Conservation (phyloP, 2,797 vertebrate genomes). For the Sus cebifrons region DNA sequence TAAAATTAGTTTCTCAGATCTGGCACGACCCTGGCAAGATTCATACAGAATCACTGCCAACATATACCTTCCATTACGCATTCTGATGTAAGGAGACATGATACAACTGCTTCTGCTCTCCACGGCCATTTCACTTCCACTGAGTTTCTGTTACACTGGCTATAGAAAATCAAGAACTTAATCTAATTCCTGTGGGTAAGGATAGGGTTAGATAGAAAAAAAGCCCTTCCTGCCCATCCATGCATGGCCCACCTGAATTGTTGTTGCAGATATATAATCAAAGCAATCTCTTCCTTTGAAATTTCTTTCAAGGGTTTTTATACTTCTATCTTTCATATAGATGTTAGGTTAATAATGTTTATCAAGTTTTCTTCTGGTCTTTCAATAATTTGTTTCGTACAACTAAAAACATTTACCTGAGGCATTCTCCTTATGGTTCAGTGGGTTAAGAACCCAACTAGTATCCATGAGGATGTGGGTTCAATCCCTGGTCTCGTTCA, state of each 20-base stretch:
- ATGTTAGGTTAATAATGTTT: slow-evolving; percentile 29
- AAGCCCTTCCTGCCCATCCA: neutral
- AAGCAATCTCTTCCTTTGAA: slow-evolving; percentile 43
- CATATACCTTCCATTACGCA: neutral
- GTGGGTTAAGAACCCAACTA: no score
- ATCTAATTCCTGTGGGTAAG: neutral
- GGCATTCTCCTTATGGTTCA: no score
- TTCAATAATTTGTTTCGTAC: slow-evolving; percentile 16
- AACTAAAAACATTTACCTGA: slow-evolving; percentile 1
- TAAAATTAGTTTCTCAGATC: slow-evolving; percentile 3
- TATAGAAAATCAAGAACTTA: slow-evolving; percentile 26
- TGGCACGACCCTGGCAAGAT: neutral
- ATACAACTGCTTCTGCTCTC: neutral
- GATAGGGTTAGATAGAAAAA: neutral
- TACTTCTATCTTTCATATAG: neutral
- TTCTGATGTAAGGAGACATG: neutral
- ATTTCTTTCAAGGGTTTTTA: slow-evolving; percentile 63
- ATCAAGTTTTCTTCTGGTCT: slow-evolving; percentile 29
- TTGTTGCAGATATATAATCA: slow-evolving; percentile 16
- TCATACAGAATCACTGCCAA: neutral
- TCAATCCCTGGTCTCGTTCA: no score
- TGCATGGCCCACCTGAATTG: neutral
- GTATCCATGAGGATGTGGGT: no score
- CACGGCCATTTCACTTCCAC: neutral
- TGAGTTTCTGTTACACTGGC: neutral